A percentile compares a stretch with the other conserved stretches of the same genome.
Evolutionary conservation across 2,113 vertebrate genomes (phyloP).

Genomic region (Poecilia latipinna): DNA sequence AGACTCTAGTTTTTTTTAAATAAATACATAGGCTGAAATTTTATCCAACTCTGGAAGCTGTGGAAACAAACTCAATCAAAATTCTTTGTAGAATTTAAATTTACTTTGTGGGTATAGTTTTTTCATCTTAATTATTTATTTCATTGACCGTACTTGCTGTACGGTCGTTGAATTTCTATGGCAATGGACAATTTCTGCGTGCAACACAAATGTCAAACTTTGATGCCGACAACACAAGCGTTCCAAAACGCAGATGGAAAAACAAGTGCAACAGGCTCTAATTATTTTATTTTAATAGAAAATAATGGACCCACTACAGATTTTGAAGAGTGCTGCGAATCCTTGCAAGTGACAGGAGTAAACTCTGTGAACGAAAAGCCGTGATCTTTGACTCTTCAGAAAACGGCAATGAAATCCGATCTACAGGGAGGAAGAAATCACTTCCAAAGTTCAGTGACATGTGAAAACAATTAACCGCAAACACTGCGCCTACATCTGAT

Average conservation of each 20-base stretch:
- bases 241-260: background rate
- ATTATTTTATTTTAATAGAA: background rate
- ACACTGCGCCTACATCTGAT: background rate
- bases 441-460: background rate
- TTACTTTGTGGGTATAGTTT: background rate
- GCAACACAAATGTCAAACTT: too few relatives aligned
- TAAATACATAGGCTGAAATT: background rate
- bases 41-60: background rate
- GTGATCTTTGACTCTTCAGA: background rate
- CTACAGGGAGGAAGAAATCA: background rate
- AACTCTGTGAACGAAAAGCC: background rate
- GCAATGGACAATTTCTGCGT: too few relatives aligned
- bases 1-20: background rate
- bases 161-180: too few relatives aligned
- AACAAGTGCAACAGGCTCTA: background rate
- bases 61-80: background rate
- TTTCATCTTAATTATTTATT: background rate
- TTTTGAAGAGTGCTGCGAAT: background rate
- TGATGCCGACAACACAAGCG: too few relatives aligned
- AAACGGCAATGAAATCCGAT: background rate
- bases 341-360: background rate
- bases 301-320: too few relatives aligned
- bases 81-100: background rate
- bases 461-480: background rate
- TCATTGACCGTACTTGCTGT: too few relatives aligned